Percentiles rank a stretch among this genome's conserved stretches.
Conservation (phyloP, 2,797 vertebrate species). For the Siniperca scherzeri region DNA sequence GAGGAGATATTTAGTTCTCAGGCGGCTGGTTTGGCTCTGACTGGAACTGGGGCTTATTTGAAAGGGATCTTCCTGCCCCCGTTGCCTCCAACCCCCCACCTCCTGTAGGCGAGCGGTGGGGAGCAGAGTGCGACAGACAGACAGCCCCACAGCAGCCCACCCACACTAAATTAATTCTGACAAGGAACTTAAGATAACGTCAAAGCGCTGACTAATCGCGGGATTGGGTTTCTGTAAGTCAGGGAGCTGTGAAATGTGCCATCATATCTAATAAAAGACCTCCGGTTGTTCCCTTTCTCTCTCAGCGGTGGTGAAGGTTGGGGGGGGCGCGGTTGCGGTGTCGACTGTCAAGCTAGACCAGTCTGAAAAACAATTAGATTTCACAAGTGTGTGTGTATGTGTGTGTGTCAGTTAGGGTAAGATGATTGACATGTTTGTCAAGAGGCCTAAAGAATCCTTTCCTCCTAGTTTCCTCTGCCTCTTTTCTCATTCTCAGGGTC, state of each 20-base stretch:
- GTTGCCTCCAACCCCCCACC: slow-evolving; percentile 67
- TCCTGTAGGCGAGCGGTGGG: slow-evolving; percentile 71
- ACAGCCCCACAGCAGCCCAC: slow-evolving; percentile 82
- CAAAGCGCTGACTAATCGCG: slow-evolving; percentile 88
- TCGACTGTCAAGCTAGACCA: slow-evolving; percentile 66
- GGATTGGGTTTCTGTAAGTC: slow-evolving; percentile 88
- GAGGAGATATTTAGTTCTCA: slow-evolving; percentile 86
- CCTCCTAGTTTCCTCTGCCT: slow-evolving; percentile 66
- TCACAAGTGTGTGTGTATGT: slow-evolving; percentile 55
- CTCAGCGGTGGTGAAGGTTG: slow-evolving; percentile 64
- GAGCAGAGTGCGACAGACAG: slow-evolving; percentile 79
- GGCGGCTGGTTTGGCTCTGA: slow-evolving; percentile 84
- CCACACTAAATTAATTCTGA: slow-evolving; percentile 88
- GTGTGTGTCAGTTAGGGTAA: slow-evolving; percentile 53
- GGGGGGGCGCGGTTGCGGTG: slow-evolving; percentile 39
- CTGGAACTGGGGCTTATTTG: slow-evolving; percentile 84
- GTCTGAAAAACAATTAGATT: slow-evolving; percentile 81
- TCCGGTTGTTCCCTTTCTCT: slow-evolving; percentile 79
- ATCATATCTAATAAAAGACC: slow-evolving; percentile 89
- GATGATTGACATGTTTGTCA: slow-evolving; percentile 79
- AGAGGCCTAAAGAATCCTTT: slow-evolving; percentile 76
- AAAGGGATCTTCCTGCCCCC: slow-evolving; percentile 83
- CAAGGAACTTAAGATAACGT: slow-evolving; percentile 88
- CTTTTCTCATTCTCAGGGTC: slow-evolving; percentile 62
- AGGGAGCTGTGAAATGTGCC: slow-evolving; percentile 86